These are phyloP conservation scores for Arothron firmamentum DNA, from an alignment of 2,113 vertebrate genomes.

Conservation along the genomic window DNA sequence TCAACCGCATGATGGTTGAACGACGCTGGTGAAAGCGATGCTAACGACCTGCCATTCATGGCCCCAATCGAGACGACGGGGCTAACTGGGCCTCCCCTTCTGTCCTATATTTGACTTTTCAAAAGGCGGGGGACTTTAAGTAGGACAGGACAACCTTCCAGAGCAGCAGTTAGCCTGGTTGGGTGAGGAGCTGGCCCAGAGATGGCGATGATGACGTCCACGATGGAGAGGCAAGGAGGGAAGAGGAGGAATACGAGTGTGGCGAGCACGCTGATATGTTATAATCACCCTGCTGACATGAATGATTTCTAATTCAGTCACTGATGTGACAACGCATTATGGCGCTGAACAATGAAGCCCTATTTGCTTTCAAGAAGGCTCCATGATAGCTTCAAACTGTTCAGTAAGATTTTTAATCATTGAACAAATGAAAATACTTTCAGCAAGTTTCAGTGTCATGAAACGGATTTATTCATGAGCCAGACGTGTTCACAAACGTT, in stretches of 20 bases:
- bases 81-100: constrained; percentile 62
- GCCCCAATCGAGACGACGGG: constrained; percentile 47
- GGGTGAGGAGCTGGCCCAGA: constrained; percentile 50
- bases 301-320: constrained; percentile 6
- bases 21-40: constrained; percentile 26
- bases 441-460: too few species aligned
- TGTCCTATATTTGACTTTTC: constrained; percentile 70
- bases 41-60: constrained; percentile 50
- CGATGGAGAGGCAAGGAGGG: constrained; percentile 17
- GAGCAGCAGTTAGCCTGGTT: constrained; percentile 55
- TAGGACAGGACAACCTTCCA: constrained; percentile 73
- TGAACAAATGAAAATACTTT: too few species aligned
- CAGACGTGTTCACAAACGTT: too few species aligned
- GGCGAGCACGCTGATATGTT: constrained; percentile 30
- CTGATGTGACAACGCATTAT: constrained; percentile 11
- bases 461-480: too few species aligned
- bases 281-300: constrained; percentile 26
- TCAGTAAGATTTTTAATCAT: too few species aligned
- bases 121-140: constrained; percentile 57
- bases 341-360: not conserved
- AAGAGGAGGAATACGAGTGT: constrained; percentile 33
- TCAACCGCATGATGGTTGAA: constrained; percentile 25
- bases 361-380: not conserved
- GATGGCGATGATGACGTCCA: constrained; percentile 28
- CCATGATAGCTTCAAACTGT: not conserved